Base-by-base conservation (phyloP, 2,113 vertebrate species). In the Brachirus orientalis region DNA sequence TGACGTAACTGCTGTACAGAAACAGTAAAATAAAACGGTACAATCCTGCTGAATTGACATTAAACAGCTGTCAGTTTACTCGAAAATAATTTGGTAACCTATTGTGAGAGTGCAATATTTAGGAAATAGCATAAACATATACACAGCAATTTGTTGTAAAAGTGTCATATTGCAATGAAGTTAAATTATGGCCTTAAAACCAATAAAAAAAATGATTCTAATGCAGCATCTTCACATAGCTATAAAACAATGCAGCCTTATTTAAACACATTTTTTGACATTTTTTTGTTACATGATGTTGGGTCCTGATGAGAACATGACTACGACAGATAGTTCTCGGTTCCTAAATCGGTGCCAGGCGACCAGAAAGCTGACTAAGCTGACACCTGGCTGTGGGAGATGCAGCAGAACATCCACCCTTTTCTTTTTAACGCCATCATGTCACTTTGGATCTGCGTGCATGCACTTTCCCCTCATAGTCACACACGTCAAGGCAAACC, bases 391-490 rank as follows among this genome's bases (percentile, higher is more conserved):
- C 78, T 86, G 87, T 72, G 61, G 82, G 75, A 74, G 79, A 75
- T 68, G 63, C 65, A 72, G 75, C 82, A 70, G 79, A 57, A 65
- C 77, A 72, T 82, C 80, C 74, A 75, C 85, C 82, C 67, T 82
- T 87, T 90, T 75, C 12, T n/a, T n/a, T n/a, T n/a, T n/a, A n/a
- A 74, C 90, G 86, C 81, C 75, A 69, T 37, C 3, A 37, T 81
- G 89, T 72, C 77, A 88, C 64, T 75, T 85, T 53, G 20, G 72
- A 71, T 28, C 73, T 8, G 5, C 75, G 78, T 35, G 19, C 57
- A 84, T 53, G 4, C 36, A 7, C 43, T 41, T 18, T 75, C 37
- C 43, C 22, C 54, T 60, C 58, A 53, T 35, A 48, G 37, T 48
- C 51, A 75, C 50, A 67, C 45, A 53, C 16, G 16, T 58, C 20